These are phyloP conservation scores for Ptychochromis oligacanthus DNA, from an alignment of 2,113 vertebrate species.

Conservation along the genomic window DNA sequence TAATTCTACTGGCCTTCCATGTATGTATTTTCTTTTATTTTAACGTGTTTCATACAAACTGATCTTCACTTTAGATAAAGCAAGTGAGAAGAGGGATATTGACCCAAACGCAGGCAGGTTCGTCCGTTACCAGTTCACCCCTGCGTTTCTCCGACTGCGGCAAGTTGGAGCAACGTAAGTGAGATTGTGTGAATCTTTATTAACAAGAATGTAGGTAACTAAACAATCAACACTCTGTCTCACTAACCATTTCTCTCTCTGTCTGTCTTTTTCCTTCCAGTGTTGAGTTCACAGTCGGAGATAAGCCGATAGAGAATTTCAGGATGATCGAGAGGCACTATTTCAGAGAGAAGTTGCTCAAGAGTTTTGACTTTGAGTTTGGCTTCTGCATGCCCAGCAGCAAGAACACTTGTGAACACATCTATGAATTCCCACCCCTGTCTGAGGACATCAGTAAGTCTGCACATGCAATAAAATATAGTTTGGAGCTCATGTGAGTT, in stretches of 20 bases:
- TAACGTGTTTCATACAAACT: background rate
- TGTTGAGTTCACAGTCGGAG: constrained; percentile 96
- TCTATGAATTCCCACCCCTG: constrained; percentile 96
- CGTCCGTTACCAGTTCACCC: constrained; percentile 96
- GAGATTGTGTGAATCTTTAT: background rate
- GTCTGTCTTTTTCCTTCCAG: constrained; percentile 67
- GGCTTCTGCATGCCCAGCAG: constrained; percentile 99
- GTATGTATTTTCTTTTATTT: background rate
- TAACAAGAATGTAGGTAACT: background rate
- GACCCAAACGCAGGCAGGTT: constrained; percentile 94
- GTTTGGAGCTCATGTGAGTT: background rate
- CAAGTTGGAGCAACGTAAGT: constrained; percentile 99
- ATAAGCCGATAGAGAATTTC: constrained; percentile 95
- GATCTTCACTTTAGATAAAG: constrained; percentile 71
- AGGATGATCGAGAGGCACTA: constrained; percentile 99
- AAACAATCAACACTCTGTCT: background rate
- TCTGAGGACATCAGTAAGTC: constrained; percentile 93
- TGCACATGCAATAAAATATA: background rate
- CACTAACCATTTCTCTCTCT: background rate
- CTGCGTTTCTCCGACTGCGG: constrained; percentile 92
- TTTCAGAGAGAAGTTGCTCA: constrained; percentile 92
- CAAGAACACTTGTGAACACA: constrained; percentile 98
- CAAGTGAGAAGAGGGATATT: constrained; percentile 86
- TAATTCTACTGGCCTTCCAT: background rate
- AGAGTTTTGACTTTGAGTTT: constrained; percentile 98